Conservation (phyloP, 2,888 invertebrate genomes). For the Imbricaverruca yamaguchii region DNA sequence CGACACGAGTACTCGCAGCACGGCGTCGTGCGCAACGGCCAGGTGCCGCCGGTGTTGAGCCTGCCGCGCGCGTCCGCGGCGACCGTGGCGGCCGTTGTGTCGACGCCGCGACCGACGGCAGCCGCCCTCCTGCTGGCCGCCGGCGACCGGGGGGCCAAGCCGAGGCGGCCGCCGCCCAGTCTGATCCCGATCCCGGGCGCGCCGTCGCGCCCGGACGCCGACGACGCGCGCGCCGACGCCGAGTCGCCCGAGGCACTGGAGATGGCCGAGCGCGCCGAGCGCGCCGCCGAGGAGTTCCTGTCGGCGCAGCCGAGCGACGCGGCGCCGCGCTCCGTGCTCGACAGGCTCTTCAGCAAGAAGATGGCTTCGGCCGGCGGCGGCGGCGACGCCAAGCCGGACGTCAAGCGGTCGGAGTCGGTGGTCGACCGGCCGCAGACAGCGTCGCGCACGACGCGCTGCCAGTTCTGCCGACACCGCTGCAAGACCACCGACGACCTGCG, state of each 20-base stretch:
- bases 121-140: background rate
- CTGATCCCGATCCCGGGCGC: constrained; percentile 6
- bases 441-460: constrained; percentile 61
- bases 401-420: background rate
- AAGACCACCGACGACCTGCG: constrained; percentile 73
- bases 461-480: constrained; percentile 76
- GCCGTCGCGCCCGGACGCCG: background rate
- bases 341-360: constrained; percentile 11
- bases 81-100: background rate
- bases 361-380: background rate
- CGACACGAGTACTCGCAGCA: constrained; percentile 48
- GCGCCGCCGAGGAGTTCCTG: constrained; percentile 10
- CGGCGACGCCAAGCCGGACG: background rate
- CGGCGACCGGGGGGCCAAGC: background rate
- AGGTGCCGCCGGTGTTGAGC: constrained; percentile 16
- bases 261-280: constrained; percentile 15
- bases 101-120: background rate
- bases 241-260: background rate
- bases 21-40: constrained; percentile 30
- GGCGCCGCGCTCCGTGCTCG: background rate
- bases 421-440: background rate
- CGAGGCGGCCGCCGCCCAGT: constrained; percentile 22
- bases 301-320: background rate
- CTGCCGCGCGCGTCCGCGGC: constrained; percentile 13
- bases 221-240: background rate